A percentile compares a stretch with the other conserved stretches of the same genome.
Conservation (phyloP, 2,113 vertebrate genomes). For the Bubalus kerabau region DNA sequence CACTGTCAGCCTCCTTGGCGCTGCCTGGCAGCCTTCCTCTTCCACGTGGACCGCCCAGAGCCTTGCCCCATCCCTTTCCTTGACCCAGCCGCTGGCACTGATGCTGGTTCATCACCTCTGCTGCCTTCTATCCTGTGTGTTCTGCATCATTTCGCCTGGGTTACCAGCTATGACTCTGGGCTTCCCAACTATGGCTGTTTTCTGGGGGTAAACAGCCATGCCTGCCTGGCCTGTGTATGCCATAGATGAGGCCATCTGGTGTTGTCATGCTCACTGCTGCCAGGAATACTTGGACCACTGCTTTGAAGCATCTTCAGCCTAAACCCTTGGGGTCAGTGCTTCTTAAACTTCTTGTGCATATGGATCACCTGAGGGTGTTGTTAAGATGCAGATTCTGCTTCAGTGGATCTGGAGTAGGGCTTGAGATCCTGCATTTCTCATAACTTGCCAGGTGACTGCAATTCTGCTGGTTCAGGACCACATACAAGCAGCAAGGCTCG, state of each 20-base stretch:
- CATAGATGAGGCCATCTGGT: background rate
- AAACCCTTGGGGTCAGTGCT: background rate
- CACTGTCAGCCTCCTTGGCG: background rate
- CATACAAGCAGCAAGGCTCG: background rate
- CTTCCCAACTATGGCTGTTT: background rate
- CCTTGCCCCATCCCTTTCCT: background rate
- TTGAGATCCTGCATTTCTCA: background rate
- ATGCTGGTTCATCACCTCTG: background rate
- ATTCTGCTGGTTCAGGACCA: background rate
- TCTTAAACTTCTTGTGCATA: background rate
- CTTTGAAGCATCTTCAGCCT: background rate
- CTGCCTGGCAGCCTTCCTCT: background rate
- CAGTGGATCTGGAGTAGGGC: background rate
- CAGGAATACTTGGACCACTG: background rate
- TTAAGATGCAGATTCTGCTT: background rate
- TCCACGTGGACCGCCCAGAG: background rate
- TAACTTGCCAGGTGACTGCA: background rate
- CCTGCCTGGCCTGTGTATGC: background rate
- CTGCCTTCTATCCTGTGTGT: background rate
- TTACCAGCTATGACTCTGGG: background rate
- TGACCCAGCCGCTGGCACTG: background rate
- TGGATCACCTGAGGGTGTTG: background rate
- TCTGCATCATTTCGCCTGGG: background rate
- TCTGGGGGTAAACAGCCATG: background rate
- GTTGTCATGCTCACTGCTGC: background rate